Evolutionary conservation across 2,888 invertebrate species (phyloP), one percentile per base, ranked within the genome.

Genomic region (Andricus curvator): DNA sequence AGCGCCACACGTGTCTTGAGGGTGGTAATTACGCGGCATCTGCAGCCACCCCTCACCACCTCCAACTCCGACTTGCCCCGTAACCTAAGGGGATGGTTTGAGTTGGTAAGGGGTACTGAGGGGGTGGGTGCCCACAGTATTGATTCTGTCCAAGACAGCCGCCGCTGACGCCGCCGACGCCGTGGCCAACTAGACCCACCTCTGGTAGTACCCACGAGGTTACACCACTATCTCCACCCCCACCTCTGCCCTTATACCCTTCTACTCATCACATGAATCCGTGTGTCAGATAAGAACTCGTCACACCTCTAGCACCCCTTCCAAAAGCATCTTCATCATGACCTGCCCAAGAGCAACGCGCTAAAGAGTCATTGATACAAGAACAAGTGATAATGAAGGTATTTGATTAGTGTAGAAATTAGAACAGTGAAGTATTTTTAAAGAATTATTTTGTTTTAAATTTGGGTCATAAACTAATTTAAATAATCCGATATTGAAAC

Each of bases 11-110:
- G 92, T 92, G 92, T 92, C 92, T 92, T 92, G 92, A 92, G 92
- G 92, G 92, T 92, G 92, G 92, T 92, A 92, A 92, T 92, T 92
- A 92, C 92, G 92, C 92, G 91, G 92, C 92, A 92, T 92, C 92
- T 92, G 92, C 92, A 92, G 91, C 90, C 88, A 84, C 87, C 88
- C 88, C 88, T 88, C 85, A 86, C 88, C 83, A 85, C 87, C 88
- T 85, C 88, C 84, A 82, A 84, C 89, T 86, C 88, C 88, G 87
- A 89, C 90, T 89, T 89, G 88, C 88, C 88, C 89, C 88, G 86
- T 89, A 90, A 89, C 91, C 91, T 91, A 90, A 90, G 88, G 88
- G 88, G 87, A 84, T 86, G 88, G 86, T 86, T 83, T 85, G 85
- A 83, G 82, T 82, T 85, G 81, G 86, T 81, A 83, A 85, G 80